A percentile compares a stretch with the other conserved stretches of the same genome.
Conservation (phyloP, 2,888 invertebrate species). For the Perithous albicinctus region DNA sequence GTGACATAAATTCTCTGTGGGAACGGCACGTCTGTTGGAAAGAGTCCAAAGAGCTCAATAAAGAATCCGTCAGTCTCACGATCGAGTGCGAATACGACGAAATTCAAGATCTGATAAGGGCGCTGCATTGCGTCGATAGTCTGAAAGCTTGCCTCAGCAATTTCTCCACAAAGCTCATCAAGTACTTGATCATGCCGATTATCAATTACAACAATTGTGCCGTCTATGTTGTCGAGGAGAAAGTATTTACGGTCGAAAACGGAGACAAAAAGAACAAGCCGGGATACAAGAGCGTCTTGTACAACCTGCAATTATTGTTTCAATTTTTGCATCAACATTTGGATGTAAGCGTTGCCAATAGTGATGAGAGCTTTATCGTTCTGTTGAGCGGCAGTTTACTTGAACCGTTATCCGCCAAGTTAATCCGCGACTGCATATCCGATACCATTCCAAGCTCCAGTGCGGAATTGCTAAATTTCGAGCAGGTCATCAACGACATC, state of each 20-base stretch:
- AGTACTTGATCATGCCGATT: constrained; percentile 87
- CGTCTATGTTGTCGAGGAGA: constrained; percentile 84
- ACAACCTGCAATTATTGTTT: constrained; percentile 87
- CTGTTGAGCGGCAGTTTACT: constrained; percentile 86
- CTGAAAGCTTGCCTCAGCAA: constrained; percentile 86
- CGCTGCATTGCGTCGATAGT: constrained; percentile 83
- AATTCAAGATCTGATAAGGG: constrained; percentile 82
- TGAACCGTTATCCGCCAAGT: constrained; percentile 87
- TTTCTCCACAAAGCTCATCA: constrained; percentile 87
- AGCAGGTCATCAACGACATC: constrained; percentile 88
- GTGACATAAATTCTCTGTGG: constrained; percentile 86
- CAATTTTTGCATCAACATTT: constrained; percentile 87
- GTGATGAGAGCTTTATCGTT: constrained; percentile 86
- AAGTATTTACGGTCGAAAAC: constrained; percentile 84
- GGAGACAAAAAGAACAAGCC: constrained; percentile 83
- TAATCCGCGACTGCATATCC: constrained; percentile 91
- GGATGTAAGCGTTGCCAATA: constrained; percentile 84
- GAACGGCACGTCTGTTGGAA: constrained; percentile 85
- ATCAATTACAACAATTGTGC: constrained; percentile 85
- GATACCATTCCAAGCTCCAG: constrained; percentile 92
- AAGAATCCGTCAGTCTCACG: constrained; percentile 62
- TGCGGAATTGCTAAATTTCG: constrained; percentile 89
- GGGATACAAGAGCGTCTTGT: constrained; percentile 86
- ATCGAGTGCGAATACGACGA: constrained; percentile 75
- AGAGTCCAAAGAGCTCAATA: constrained; percentile 73